phyloP scores from a whole-genome alignment of 2,797 vertebrate genomes.

The Halcyon chelicuti region DNA sequence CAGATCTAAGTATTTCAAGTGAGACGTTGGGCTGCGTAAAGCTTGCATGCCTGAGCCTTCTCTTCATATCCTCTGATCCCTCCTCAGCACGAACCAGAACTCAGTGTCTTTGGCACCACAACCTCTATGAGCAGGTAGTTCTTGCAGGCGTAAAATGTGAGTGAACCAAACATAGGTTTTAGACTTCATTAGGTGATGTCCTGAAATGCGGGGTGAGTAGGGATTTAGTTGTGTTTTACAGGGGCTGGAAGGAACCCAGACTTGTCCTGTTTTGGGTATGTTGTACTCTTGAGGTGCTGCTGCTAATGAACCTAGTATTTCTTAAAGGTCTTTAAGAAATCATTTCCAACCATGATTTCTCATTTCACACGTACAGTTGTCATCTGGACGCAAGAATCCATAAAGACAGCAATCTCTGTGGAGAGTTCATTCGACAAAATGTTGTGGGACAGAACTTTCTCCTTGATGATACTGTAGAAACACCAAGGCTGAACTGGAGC shows the following conservation, averaged over 20 bases:
- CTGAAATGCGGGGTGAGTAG: background rate
- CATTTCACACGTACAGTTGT: background rate
- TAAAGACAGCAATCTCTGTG: background rate
- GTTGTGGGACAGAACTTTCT: background rate
- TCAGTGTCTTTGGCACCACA: background rate
- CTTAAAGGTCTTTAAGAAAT: background rate
- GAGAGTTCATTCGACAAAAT: background rate
- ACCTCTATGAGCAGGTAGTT: background rate
- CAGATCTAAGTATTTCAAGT: background rate
- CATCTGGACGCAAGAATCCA: background rate
- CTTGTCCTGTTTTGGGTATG: background rate
- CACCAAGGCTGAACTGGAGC: background rate
- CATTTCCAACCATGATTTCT: fast-evolving
- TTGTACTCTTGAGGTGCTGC: background rate
- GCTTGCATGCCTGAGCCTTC: background rate
- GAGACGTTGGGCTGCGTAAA: background rate
- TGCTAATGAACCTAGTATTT: fast-evolving
- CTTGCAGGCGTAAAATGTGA: background rate
- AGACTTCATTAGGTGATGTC: background rate
- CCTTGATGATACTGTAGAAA: background rate
- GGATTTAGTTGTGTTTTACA: background rate
- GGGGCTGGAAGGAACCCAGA: background rate
- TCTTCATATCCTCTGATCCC: background rate
- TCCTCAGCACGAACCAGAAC: background rate
- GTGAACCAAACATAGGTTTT: background rate